These are phyloP conservation scores for Acleris sparsana DNA, from an alignment of 2,888 invertebrate species.

Conservation along the genomic window DNA sequence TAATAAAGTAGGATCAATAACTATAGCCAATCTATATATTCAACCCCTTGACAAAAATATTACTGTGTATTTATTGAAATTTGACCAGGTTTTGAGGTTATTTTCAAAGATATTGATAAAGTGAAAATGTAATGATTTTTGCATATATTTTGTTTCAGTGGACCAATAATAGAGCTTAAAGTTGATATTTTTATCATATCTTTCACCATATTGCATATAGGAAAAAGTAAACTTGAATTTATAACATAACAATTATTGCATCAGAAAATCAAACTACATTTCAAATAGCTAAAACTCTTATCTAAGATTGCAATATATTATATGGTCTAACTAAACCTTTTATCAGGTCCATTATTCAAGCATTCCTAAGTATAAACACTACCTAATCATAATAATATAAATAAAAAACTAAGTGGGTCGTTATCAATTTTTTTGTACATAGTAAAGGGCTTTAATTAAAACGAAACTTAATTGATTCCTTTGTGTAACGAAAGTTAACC, in stretches of 20 bases:
- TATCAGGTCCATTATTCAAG: no score
- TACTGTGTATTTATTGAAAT: background rate
- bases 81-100: background rate
- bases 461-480: no score
- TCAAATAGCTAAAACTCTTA: background rate
- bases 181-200: background rate
- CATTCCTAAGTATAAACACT: no score
- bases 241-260: constrained; percentile 12
- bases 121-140: background rate
- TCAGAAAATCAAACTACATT: constrained; percentile 12
- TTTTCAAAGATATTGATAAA: background rate
- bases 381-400: no score
- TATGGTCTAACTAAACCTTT: no score
- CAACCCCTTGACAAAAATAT: background rate
- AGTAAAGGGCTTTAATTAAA: no score
- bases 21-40: no score
- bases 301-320: background rate
- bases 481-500: no score
- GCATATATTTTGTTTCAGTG: background rate
- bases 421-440: no score
- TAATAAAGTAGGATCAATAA: background rate
- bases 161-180: background rate
- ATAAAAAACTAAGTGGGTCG: no score
- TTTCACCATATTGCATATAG: background rate
- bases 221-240: background rate